Evolutionary conservation across 2,888 invertebrate genomes (phyloP).

Genomic region (Sarcophaga carnaria): DNA sequence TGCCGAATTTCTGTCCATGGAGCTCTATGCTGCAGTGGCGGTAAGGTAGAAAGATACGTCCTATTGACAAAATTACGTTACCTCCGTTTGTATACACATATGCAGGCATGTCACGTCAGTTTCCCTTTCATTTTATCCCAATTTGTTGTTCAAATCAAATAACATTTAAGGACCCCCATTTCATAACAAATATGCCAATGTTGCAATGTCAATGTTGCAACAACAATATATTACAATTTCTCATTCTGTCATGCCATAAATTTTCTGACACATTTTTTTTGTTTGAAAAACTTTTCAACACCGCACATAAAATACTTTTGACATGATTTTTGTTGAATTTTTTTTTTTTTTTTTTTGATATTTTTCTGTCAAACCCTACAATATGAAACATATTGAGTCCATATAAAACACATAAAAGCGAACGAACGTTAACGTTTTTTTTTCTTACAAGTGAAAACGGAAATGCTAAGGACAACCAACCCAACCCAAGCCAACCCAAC

Average conservation of each 20-base stretch:
- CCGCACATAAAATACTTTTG: slow-evolving; percentile 3
- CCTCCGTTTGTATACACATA: no score
- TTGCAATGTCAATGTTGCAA: slow-evolving; percentile 16
- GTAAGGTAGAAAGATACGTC: no score
- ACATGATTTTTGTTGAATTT: background rate
- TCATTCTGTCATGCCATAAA: slow-evolving; percentile 35
- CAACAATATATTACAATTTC: slow-evolving; percentile 35
- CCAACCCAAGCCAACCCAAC: no score
- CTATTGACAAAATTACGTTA: no score
- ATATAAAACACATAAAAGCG: background rate
- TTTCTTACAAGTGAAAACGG: slow-evolving; percentile 25
- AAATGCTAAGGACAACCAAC: slow-evolving; percentile 46
- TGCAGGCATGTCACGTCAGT: no score
- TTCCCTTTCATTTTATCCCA: no score
- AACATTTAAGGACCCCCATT: background rate
- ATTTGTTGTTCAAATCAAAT: no score
- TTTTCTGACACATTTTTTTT: slow-evolving; percentile 38
- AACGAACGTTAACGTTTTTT: slow-evolving; percentile 28
- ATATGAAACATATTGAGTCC: no score
- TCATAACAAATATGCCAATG: background rate
- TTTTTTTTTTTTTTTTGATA: no score
- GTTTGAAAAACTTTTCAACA: slow-evolving; percentile 30
- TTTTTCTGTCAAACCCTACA: no score
- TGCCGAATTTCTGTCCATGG: no score
- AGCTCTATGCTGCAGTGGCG: no score